Base-by-base conservation (phyloP, 1,140 invertebrate species). In the Danaus plexippus region DNA sequence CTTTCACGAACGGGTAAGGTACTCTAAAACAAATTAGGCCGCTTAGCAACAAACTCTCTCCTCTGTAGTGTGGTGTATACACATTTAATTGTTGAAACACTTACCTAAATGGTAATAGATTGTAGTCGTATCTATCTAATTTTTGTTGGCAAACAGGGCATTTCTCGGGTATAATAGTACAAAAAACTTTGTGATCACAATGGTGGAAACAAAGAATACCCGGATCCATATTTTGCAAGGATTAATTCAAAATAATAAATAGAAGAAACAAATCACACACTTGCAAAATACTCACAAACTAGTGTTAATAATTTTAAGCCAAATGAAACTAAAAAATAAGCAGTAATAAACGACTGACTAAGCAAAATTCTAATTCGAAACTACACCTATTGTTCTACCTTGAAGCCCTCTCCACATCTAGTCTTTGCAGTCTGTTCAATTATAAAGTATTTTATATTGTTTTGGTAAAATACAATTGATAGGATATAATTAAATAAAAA, bases 191-290 rank as follows among this genome's bases (percentile, higher is more conserved):
- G 52, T 90, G 88, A 47, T 90, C 90, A 85, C 93, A 95, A 88
- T 95, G 94, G 86, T 94, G 92, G 86, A 94, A 93, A 88, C 93
- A 95, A 71, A 94, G 86, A 75, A 95, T 93, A 64, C 93, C 93
- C 61, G 92, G 92, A 90, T 94, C 93, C 87, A 88, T 88, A 73
- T 71, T 79, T 67, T 55, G 47, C 52, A 54, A 32, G 18, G 51
- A 69, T 63, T 71, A 57, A 49, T 52, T 55, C 46, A 53, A 18
- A 64, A 69, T 69, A 67, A 61, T 79, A 69, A 73, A 78, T 76
- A 52, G 69, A 80, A 73, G 58, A 22, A 46, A 46, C 43, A 61
- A 51, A 61, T 50, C 40, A 57, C 11, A 56, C 7, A 12, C 11
- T 55, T 42, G 9, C 9, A 44, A 46, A 10, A 6, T n/a, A 44